A percentile compares a stretch with the other conserved stretches of the same genome.
Evolutionary conservation across 1,140 invertebrate species (phyloP).

Genomic region (Trichonephila inaurata): DNA sequence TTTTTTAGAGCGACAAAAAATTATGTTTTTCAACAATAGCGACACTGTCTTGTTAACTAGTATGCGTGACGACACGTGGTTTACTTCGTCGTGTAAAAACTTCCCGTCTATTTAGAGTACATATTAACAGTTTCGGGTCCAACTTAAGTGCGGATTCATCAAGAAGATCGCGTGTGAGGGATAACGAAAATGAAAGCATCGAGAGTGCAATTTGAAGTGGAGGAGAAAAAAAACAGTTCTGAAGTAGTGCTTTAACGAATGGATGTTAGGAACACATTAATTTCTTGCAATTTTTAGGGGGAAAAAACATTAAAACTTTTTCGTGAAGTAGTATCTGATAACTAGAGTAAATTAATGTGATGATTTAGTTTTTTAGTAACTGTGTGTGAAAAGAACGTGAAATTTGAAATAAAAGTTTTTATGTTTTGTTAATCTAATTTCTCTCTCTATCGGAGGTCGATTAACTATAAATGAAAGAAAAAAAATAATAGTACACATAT

Average conservation of each 20-base stretch:
- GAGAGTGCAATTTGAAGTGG: not conserved
- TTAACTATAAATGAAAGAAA: too few relatives aligned
- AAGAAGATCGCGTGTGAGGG: not conserved
- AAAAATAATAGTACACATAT: too few relatives aligned
- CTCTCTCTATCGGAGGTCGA: too few relatives aligned
- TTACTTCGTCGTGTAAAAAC: constrained; percentile 7
- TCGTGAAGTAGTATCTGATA: too few relatives aligned
- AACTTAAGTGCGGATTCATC: constrained; percentile 2
- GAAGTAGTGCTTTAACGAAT: not conserved
- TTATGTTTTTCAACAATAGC: not conserved
- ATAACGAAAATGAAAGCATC: not conserved
- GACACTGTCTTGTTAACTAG: constrained; percentile 2
- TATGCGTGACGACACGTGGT: not conserved
- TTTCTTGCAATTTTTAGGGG: not conserved
- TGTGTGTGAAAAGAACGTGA: too few relatives aligned
- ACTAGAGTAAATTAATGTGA: too few relatives aligned
- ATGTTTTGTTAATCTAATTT: too few relatives aligned
- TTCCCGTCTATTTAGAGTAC: not conserved
- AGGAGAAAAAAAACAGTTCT: not conserved
- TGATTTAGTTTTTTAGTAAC: too few relatives aligned
- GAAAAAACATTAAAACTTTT: too few relatives aligned
- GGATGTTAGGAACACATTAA: not conserved
- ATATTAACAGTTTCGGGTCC: constrained; percentile 4
- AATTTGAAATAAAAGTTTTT: too few relatives aligned
- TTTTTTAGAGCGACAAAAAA: not conserved